phyloP scores from a whole-genome alignment of 2,888 invertebrate species.

The Ellobium chinense region DNA sequence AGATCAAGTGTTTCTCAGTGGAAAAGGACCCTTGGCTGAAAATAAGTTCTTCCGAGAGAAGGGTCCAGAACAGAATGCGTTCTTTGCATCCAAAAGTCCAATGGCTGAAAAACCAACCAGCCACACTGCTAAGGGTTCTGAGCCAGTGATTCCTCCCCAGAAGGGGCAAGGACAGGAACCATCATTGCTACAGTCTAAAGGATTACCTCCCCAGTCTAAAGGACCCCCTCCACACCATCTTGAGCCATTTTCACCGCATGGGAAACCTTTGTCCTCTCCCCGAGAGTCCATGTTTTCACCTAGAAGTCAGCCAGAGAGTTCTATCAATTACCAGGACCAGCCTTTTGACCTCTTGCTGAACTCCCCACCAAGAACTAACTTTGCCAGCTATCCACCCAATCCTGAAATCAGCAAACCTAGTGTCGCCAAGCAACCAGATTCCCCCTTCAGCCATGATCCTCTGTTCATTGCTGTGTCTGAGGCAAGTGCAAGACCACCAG shows the following conservation, averaged over 20 bases:
- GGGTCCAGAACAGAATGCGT: not conserved
- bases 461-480: slow-evolving; percentile 28
- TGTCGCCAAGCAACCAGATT: not conserved
- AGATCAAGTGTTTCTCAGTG: slow-evolving; percentile 25
- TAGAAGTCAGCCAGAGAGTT: slow-evolving; percentile 5
- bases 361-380: slow-evolving; percentile 38
- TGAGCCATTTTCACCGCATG: slow-evolving; percentile 5
- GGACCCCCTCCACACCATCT: not conserved
- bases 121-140: not conserved
- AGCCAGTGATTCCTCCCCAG: not conserved
- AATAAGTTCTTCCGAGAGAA: not conserved
- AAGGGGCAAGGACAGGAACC: not conserved
- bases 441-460: slow-evolving; percentile 23
- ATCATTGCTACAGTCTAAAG: not conserved
- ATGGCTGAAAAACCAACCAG: not conserved
- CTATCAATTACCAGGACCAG: slow-evolving; percentile 17
- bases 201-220: not conserved
- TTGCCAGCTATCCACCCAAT: not conserved
- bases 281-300: slow-evolving; percentile 40
- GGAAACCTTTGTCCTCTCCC: not conserved
- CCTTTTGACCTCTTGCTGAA: slow-evolving; percentile 39
- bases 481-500: not conserved
- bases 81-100: slow-evolving; percentile 5
- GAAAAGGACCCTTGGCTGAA: not conserved
- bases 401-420: slow-evolving; percentile 9